Evolutionary conservation across 2,888 invertebrate species (phyloP).

Genomic region (Chironomus tentans): DNA sequence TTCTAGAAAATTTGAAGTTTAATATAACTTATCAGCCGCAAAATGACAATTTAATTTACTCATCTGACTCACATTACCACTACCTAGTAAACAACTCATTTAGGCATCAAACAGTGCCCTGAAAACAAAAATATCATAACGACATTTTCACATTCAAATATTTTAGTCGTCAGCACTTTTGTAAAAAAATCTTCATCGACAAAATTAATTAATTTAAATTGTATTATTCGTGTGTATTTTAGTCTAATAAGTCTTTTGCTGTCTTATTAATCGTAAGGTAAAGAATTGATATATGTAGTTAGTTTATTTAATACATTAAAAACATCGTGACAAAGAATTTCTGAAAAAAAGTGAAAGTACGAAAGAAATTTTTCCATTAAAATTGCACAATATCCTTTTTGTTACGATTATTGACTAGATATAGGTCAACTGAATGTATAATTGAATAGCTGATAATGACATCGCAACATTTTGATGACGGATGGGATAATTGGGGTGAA

Average conservation of each 20-base stretch:
- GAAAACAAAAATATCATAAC: too few relatives aligned
- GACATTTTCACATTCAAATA: too few relatives aligned
- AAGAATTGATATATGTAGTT: too few relatives aligned
- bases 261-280: background rate
- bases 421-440: constrained; percentile 11
- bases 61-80: too few relatives aligned
- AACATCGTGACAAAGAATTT: background rate
- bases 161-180: background rate
- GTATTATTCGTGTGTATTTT: constrained; percentile 2
- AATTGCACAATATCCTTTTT: background rate
- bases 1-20: too few relatives aligned
- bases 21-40: too few relatives aligned
- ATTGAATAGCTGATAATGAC: constrained; percentile 17
- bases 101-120: too few relatives aligned
- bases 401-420: background rate
- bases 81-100: too few relatives aligned
- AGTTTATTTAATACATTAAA: background rate
- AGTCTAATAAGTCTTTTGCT: background rate
- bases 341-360: constrained; percentile 24
- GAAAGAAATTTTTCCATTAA: background rate
- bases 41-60: too few relatives aligned
- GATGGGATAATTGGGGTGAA: constrained; percentile 28
- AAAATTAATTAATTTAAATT: background rate
- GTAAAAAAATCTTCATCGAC: background rate
- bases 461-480: constrained; percentile 27